Evolutionary conservation across 2,888 invertebrate species (phyloP).

Genomic region (Drosophila borealis): DNA sequence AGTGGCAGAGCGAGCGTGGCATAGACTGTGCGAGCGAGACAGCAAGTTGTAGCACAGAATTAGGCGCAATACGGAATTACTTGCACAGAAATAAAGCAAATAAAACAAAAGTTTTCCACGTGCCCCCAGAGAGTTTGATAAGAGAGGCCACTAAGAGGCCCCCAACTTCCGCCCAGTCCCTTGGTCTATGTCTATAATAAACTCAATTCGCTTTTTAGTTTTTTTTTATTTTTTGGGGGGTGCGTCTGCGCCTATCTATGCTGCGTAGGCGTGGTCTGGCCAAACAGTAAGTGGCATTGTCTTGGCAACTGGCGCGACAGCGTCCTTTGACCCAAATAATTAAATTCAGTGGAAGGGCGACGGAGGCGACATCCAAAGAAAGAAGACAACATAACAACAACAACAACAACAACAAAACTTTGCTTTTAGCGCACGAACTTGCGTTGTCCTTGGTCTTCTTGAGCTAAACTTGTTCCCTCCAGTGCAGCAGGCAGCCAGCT

Average conservation of each 20-base stretch:
- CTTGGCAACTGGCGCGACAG: conserved; percentile 63
- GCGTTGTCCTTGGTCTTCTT: conserved; percentile 45
- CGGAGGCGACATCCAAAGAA: neutral
- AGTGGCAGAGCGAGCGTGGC: neutral
- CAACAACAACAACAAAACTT: conserved; percentile 49
- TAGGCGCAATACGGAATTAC: conserved; percentile 72
- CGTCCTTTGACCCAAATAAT: conserved; percentile 78
- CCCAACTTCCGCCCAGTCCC: neutral
- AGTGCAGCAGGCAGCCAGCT: conserved; percentile 30
- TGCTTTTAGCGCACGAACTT: conserved; percentile 52
- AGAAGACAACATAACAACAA: neutral
- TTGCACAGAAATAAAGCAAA: conserved; percentile 69
- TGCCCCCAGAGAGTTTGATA: conserved; percentile 43
- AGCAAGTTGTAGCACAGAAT: conserved; percentile 52
- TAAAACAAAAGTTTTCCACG: conserved; percentile 64
- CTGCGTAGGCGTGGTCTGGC: conserved; percentile 16
- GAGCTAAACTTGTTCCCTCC: conserved; percentile 42
- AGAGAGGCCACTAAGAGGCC: neutral
- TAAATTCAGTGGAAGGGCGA: conserved; percentile 64
- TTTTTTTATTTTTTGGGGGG: conserved; percentile 13
- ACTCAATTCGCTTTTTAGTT: conserved; percentile 63
- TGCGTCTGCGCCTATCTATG: neutral
- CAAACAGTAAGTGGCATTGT: conserved; percentile 64
- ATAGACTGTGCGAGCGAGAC: conserved; percentile 3
- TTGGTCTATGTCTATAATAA: conserved; percentile 55